Conservation (phyloP, 2,113 vertebrate genomes). For the Shinisaurus crocodilurus region DNA sequence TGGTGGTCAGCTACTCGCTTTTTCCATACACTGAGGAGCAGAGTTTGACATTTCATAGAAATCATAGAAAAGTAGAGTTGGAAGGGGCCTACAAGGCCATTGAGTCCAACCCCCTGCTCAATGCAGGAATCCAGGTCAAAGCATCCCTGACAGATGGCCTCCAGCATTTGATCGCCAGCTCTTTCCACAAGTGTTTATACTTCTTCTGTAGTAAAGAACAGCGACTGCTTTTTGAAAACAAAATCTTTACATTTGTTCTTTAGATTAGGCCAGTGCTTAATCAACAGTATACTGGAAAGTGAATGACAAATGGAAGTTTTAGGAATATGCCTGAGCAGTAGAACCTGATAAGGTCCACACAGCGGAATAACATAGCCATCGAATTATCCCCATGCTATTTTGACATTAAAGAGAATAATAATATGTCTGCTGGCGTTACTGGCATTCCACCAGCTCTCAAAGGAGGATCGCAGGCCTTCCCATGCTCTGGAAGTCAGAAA, state of each 20-base stretch:
- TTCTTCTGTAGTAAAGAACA: neutral
- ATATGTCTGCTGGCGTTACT: neutral
- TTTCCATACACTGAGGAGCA: slow-evolving; percentile 30
- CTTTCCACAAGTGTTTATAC: slow-evolving; percentile 9
- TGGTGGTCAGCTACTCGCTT: slow-evolving; percentile 1
- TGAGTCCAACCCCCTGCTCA: too few relatives aligned
- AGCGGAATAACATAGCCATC: neutral
- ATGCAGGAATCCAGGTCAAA: too few relatives aligned
- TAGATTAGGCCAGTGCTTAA: slow-evolving; percentile 16
- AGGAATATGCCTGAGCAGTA: slow-evolving; percentile 19
- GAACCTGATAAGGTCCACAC: neutral
- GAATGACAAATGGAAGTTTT: neutral
- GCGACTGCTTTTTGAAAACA: slow-evolving; percentile 1
- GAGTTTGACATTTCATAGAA: neutral
- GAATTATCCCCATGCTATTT: neutral
- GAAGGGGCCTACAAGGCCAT: too few relatives aligned
- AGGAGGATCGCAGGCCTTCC: neutral
- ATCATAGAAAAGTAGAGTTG: too few relatives aligned
- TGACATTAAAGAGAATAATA: neutral
- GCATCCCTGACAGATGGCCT: too few relatives aligned
- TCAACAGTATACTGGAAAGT: slow-evolving; percentile 9
- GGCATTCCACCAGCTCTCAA: neutral
- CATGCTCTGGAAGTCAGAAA: neutral
- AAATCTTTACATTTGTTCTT: accelerated
- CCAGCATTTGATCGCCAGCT: slow-evolving; percentile 52